A percentile compares a stretch with the other conserved stretches of the same genome.
Evolutionary conservation across 2,113 vertebrate genomes (phyloP).

Genomic region (Indicator maculatus): DNA sequence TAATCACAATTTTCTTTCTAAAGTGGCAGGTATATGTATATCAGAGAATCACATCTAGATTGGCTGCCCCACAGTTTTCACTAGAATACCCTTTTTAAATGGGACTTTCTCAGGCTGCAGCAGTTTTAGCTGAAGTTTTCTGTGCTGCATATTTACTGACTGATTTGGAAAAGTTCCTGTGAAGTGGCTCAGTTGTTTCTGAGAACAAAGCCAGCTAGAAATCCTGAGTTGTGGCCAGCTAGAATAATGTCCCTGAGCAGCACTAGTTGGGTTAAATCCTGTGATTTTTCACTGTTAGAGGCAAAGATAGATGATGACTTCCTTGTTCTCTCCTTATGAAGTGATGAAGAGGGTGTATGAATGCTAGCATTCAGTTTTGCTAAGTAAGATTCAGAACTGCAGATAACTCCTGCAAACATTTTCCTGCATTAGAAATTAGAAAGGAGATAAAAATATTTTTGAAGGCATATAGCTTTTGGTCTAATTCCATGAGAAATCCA

Average conservation of each 20-base stretch:
- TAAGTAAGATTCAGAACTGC: conserved; percentile 34
- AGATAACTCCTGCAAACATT: conserved; percentile 26
- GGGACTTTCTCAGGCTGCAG: neutral
- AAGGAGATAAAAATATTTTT: neutral
- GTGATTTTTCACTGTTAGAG: conserved; percentile 17
- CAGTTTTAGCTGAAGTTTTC: neutral
- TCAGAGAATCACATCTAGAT: neutral
- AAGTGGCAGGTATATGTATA: neutral
- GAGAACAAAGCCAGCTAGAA: conserved; percentile 49
- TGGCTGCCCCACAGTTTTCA: neutral
- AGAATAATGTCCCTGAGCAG: neutral
- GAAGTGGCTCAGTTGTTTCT: conserved; percentile 40
- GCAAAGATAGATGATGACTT: conserved; percentile 42
- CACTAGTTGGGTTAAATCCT: conserved; percentile 20
- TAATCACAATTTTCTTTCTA: neutral
- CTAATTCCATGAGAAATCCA: neutral
- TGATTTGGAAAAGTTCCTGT: neutral
- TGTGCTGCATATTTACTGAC: neutral
- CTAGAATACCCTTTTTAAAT: neutral
- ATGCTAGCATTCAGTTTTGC: conserved; percentile 50
- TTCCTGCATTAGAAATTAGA: neutral
- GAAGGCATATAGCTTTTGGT: neutral
- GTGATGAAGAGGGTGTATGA: conserved; percentile 42
- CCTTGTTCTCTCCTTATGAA: conserved; percentile 29
- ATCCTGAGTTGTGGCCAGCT: conserved; percentile 1